These are phyloP conservation scores for Rhysida immarginata DNA, from an alignment of 1,140 invertebrate species.

Conservation along the genomic window DNA sequence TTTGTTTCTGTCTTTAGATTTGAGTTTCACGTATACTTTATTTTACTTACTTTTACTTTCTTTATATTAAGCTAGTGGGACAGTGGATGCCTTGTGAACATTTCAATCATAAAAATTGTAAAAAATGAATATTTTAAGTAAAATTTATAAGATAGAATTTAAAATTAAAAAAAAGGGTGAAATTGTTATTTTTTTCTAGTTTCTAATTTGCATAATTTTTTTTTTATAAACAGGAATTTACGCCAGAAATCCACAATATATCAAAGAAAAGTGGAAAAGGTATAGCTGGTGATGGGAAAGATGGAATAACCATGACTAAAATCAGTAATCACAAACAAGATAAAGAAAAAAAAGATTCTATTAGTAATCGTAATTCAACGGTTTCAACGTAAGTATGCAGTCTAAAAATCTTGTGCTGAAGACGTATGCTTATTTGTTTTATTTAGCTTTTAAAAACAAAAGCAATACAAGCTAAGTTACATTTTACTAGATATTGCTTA, in stretches of 20 bases:
- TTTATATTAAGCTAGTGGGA: no score
- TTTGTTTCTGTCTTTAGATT: no score
- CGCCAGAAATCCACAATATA: conserved; percentile 39
- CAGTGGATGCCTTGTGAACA: neutral
- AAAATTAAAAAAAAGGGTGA: neutral
- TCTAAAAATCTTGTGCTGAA: no score
- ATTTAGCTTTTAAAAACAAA: no score
- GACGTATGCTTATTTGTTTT: no score
- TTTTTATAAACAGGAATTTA: conserved; percentile 39
- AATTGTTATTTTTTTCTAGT: conserved; percentile 1
- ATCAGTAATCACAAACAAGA: conserved; percentile 13
- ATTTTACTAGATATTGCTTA: neutral
- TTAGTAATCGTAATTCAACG: conserved; percentile 17
- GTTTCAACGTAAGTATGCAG: conserved; percentile 21
- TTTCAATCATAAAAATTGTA: neutral
- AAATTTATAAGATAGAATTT: neutral
- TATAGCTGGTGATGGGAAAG: conserved; percentile 1
- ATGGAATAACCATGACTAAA: conserved; percentile 11
- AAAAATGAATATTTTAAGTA: neutral
- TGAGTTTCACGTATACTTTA: no score
- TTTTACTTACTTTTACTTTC: no score
- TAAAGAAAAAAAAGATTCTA: conserved; percentile 13
- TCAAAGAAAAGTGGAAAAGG: conserved; percentile 27
- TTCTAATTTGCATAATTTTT: no score
- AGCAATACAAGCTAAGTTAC: no score